These are phyloP conservation scores for Urocitellus parryii DNA, from an alignment of 2,113 vertebrate genomes.

Conservation along the genomic window DNA sequence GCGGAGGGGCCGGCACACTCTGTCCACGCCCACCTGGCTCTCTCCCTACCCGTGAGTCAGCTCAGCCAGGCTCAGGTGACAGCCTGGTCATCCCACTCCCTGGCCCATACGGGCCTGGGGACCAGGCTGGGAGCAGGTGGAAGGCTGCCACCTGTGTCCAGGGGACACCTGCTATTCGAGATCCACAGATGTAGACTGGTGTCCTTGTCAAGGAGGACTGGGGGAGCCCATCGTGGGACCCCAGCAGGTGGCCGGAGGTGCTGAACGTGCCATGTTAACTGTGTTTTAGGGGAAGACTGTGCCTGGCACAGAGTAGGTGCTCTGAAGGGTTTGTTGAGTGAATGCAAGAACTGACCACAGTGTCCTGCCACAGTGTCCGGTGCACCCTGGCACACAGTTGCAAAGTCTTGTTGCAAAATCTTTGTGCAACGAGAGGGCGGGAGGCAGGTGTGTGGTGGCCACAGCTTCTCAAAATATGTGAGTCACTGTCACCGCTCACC, in stretches of 20 bases:
- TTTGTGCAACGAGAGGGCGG: background rate
- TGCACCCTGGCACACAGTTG: fast-evolving
- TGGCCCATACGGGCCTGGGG: background rate
- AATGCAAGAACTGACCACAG: background rate
- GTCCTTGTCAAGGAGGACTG: background rate
- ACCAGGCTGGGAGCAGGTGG: background rate
- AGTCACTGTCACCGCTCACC: background rate
- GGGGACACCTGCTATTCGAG: background rate
- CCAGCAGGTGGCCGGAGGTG: background rate
- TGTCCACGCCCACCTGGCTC: fast-evolving
- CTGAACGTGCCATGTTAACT: too few species aligned
- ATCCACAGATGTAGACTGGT: background rate
- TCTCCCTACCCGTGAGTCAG: background rate
- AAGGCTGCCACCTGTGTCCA: background rate
- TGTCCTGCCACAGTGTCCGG: background rate
- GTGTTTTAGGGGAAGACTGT: background rate
- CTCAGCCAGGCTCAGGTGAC: background rate
- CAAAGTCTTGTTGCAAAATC: too few species aligned
- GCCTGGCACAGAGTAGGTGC: background rate
- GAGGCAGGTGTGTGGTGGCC: background rate
- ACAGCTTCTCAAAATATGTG: background rate
- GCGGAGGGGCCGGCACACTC: fast-evolving
- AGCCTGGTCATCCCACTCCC: background rate
- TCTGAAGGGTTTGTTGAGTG: background rate
- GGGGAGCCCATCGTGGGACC: background rate